A percentile compares a stretch with the other conserved stretches of the same genome.
phyloP scores from a whole-genome alignment of 1,140 invertebrate species.

The Drosophila pallidifrons region DNA sequence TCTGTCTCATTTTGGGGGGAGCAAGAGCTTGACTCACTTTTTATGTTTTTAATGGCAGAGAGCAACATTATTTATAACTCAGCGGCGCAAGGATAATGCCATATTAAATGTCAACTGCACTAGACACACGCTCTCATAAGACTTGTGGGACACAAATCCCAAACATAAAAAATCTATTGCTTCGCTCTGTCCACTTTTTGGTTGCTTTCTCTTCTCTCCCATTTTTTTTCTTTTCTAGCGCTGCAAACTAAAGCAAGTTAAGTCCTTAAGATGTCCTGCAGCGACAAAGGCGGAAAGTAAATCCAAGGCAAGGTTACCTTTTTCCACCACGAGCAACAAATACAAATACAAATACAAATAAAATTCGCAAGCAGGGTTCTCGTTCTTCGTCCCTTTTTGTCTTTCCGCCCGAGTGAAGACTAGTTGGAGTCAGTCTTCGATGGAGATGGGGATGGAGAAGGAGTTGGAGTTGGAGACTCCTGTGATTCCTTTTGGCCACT shows the following conservation, averaged over 20 bases:
- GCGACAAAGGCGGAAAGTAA: slow-evolving; percentile 68
- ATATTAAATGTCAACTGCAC: slow-evolving; percentile 82
- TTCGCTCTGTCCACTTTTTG: slow-evolving; percentile 36
- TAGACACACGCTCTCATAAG: slow-evolving; percentile 63
- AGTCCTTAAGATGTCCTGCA: slow-evolving; percentile 80
- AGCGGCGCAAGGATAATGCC: slow-evolving; percentile 79
- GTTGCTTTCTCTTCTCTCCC: background rate
- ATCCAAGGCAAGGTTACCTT: slow-evolving; percentile 73
- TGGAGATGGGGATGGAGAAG: too few relatives aligned
- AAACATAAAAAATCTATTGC: slow-evolving; percentile 82
- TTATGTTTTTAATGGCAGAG: slow-evolving; percentile 76
- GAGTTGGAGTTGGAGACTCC: background rate
- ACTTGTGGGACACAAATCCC: slow-evolving; percentile 78
- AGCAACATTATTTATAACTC: slow-evolving; percentile 82
- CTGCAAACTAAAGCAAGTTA: slow-evolving; percentile 57
- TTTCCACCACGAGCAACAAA: slow-evolving; percentile 9
- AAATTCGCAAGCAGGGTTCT: slow-evolving; percentile 33
- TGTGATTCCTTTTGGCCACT: slow-evolving; percentile 53
- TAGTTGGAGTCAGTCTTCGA: slow-evolving; percentile 40
- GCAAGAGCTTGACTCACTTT: slow-evolving; percentile 33
- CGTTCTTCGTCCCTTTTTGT: slow-evolving; percentile 59
- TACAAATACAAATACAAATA: too few relatives aligned
- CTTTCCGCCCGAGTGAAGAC: slow-evolving; percentile 77
- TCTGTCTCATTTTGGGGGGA: slow-evolving; percentile 13
- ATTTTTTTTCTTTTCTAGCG: slow-evolving; percentile 1